These are phyloP conservation scores for Coleophora flavipennella DNA, from an alignment of 2,888 invertebrate genomes.

Conservation along the genomic window DNA sequence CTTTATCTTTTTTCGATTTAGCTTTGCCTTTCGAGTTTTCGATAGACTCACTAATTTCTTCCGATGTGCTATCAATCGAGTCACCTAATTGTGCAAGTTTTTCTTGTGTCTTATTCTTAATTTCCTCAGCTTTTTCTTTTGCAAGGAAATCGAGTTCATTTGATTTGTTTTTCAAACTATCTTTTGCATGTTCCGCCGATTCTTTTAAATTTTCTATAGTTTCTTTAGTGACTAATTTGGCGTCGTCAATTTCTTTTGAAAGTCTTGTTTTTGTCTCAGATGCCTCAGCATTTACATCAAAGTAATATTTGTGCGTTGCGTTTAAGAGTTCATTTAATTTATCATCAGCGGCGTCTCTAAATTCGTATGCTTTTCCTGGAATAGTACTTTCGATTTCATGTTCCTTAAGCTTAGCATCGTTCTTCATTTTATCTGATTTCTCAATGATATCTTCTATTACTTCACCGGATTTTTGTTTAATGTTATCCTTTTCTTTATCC, in stretches of 20 bases:
- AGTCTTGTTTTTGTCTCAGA: slow-evolving; percentile 32
- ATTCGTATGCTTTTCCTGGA: slow-evolving; percentile 29
- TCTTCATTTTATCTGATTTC: slow-evolving; percentile 31
- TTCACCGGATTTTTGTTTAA: slow-evolving; percentile 40
- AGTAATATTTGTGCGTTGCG: slow-evolving; percentile 30
- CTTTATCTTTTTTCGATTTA: slow-evolving; percentile 38
- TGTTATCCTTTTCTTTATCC: slow-evolving; percentile 46
- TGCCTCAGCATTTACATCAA: slow-evolving; percentile 28
- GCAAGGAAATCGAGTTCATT: slow-evolving; percentile 36
- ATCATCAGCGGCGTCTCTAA: slow-evolving; percentile 27
- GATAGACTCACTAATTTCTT: slow-evolving; percentile 35
- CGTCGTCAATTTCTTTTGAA: slow-evolving; percentile 30
- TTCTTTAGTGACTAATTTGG: slow-evolving; percentile 51
- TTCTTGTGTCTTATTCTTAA: slow-evolving; percentile 36
- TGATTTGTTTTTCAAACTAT: slow-evolving; percentile 33
- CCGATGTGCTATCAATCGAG: slow-evolving; percentile 39
- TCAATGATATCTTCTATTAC: slow-evolving; percentile 34
- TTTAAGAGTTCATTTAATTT: slow-evolving; percentile 35
- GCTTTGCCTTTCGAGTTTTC: slow-evolving; percentile 26
- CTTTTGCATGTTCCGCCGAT: slow-evolving; percentile 34
- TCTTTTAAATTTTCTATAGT: slow-evolving; percentile 44
- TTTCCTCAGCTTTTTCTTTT: slow-evolving; percentile 34
- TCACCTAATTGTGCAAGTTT: slow-evolving; percentile 41
- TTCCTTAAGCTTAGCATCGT: slow-evolving; percentile 30
- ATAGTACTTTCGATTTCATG: slow-evolving; percentile 30